Base-by-base conservation (phyloP, 53 echinoderm and acorn worm genomes). In the Patiria pectinifera region DNA sequence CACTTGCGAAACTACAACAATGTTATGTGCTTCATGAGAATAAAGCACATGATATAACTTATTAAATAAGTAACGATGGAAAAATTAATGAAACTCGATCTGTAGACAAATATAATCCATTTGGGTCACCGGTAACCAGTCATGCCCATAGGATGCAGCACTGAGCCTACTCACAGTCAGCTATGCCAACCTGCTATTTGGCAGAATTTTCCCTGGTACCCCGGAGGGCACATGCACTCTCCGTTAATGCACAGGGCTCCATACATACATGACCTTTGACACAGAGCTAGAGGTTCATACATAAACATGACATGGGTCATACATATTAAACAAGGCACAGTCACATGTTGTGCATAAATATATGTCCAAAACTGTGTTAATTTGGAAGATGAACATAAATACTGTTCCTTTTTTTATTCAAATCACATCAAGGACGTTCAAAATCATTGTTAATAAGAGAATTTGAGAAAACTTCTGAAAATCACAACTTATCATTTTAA, bases 171-270 rank as follows among this genome's bases (percentile, higher is more conserved):
- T 45, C 80, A 86, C 71, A 81, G n/a, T 61, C 82, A 66, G 71
- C 22, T 83, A 71, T 35, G 71, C 92, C 85, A 85, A 92, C 92
- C 85, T 59, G 46, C 46, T 75, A 85, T 63, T 85, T 92, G 85
- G 85, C 92, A 92, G 76, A 85, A 62, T 21, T 66, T 70, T 48
- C 93, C 93, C 69, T 80, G 72, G 81, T 87, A 93, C 48, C 87
- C 93, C 46, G 69, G 81, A 66, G 87, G 93, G 82, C 93, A 93
- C 58, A 71, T 86, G 78, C 93, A 93, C 53, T 72, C 79, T 71
- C 93, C 87, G 61, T 93, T 82, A 71, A 79, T 66, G 86, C 93
- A 93, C 70, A 87, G 86, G 69, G 86, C 93, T 61, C 87, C 93
- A 87, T 93, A 78, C 72, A 87, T 47, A 70, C 93, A 93, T 87